A percentile compares a stretch with the other conserved stretches of the same genome.
phyloP scores from a whole-genome alignment of 2,113 vertebrate genomes.

The Cephalophus harveyi region DNA sequence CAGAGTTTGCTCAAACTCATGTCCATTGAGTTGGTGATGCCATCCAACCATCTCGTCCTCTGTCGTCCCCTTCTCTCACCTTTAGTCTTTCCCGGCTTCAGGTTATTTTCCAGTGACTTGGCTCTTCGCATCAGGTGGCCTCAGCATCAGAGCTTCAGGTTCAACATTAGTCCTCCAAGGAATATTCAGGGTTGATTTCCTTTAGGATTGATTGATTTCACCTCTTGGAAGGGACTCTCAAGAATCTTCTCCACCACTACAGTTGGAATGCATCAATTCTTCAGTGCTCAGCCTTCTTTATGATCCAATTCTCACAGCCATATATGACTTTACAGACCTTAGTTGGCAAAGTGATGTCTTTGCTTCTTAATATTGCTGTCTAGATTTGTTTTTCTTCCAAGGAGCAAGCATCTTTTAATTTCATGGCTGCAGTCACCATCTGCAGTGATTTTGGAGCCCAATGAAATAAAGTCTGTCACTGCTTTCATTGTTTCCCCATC shows the following conservation, averaged over 20 bases:
- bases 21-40: neutral
- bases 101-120: neutral
- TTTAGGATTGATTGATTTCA: neutral
- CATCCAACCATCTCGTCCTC: neutral
- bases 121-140: neutral
- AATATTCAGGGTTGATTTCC: neutral
- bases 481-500: neutral
- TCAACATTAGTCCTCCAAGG: neutral
- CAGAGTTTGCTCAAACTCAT: neutral
- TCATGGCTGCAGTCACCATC: neutral
- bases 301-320: neutral
- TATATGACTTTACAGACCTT: neutral
- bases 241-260: neutral
- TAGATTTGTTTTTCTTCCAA: neutral
- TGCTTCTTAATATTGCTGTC: neutral
- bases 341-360: neutral
- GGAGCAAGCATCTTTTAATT: neutral
- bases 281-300: neutral
- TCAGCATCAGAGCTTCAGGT: neutral
- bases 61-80: neutral
- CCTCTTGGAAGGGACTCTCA: neutral
- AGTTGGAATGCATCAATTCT: neutral
- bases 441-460: neutral
- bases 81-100: neutral
- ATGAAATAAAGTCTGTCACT: neutral